Percentiles rank a stretch among this genome's conserved stretches.
Evolutionary conservation across 1,140 invertebrate genomes (phyloP).

Genomic region (Hylaeus volcanicus): DNA sequence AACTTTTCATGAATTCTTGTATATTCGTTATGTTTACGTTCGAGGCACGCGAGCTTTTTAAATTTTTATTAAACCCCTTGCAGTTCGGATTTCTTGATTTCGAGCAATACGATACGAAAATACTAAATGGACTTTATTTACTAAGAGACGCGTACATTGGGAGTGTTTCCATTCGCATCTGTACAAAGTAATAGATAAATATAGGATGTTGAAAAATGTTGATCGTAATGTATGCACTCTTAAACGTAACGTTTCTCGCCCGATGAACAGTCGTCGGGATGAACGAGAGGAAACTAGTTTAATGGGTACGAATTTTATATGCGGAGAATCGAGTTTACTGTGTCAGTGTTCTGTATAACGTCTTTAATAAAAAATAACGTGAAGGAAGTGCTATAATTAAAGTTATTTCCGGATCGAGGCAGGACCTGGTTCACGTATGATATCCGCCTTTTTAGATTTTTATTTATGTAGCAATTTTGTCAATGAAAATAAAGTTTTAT

Average conservation of each 20-base stretch:
- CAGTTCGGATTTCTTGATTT: too few relatives aligned
- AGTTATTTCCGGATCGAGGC: background rate
- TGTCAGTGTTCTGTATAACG: conserved; percentile 51
- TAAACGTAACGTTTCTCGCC: conserved; percentile 3
- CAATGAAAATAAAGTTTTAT: conserved; percentile 28
- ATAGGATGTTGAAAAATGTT: conserved; percentile 32
- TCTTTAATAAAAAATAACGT: conserved; percentile 35
- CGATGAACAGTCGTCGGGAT: background rate
- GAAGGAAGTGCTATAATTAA: conserved; percentile 20
- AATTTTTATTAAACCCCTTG: background rate
- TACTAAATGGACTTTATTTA: background rate
- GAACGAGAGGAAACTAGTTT: conserved; percentile 5
- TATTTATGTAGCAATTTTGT: conserved; percentile 36
- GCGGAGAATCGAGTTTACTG: conserved; percentile 43
- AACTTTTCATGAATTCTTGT: background rate
- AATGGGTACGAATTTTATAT: conserved; percentile 44
- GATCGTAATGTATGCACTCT: conserved; percentile 29
- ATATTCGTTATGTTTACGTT: background rate
- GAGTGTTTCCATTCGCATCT: background rate
- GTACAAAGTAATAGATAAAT: conserved; percentile 38
- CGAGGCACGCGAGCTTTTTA: background rate
- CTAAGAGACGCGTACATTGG: background rate
- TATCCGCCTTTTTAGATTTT: conserved; percentile 24
- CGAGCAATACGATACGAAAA: background rate
- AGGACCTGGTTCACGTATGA: conserved; percentile 7